Evolutionary conservation across 2,113 vertebrate species (phyloP), one percentile per base, ranked within the genome.

Genomic region (Cariama cristata): DNA sequence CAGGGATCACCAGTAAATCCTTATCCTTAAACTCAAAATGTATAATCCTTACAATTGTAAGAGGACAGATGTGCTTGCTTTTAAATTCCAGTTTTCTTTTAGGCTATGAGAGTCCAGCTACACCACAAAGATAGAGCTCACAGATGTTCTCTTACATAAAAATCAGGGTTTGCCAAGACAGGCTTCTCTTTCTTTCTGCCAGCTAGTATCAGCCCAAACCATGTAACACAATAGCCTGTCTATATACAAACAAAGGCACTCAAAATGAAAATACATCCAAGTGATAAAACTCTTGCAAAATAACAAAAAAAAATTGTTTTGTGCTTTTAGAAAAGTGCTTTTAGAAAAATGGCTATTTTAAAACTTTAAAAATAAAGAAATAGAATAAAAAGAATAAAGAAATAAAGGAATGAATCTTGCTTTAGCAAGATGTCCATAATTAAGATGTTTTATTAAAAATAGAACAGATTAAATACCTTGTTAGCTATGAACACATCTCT

Each of bases 131-230:
- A 91, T 3, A 47, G 79, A 93, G 44, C 35, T 95, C 86, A 72
- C 64, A 94, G 64, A 96, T 93, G 45, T 79, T 91, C 28, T 85
- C 71, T 81, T 72, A 85, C 45, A 82, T 72, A 85, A 95, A 97
- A 94, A 64, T 28, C 9, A n/a, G 38, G 5, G 83, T 85, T 73
- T 96, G 91, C 80, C 73, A 96, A 85, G 58, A 88, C 21, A 72
- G 69, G 32, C 42, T 87, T 86, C 60, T 94, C 32, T 67, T n/a
- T 89, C 63, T 77, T 90, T 93, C 75, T 96, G 88, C 49, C 86
- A 95, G 60, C 49, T 85, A 84, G 1, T 79, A 95, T 79, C 73
- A 87, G 58, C 32, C 35, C 91, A 92, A 94, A 72, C 44, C 55
- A 86, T 21, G 26, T 45, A 94, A 93, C 76, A 94, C 92, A 91